Evolutionary conservation across 2,797 vertebrate species (phyloP), one percentile per base, ranked within the genome.

Genomic region (Peromyscus aztecus): DNA sequence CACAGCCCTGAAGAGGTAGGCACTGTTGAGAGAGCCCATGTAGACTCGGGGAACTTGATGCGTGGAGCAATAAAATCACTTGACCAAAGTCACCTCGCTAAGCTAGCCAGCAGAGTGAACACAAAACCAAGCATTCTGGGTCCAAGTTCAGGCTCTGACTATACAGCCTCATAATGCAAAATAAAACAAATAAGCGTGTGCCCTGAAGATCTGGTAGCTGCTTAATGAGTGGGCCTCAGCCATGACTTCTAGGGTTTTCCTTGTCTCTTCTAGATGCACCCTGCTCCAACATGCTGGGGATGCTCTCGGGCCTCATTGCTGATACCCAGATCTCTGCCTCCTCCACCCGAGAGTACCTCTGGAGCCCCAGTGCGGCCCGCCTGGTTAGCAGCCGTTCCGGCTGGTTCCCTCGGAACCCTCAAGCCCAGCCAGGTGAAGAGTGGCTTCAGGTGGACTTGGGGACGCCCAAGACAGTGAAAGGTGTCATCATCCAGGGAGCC

Each of bases 381-480:
- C 98, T 99, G 94, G 99, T 99, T 97, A 99, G 99, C 98, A 99
- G 99, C 98, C 99, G 99, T 57, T 99, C 99, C 0, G 99, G 99
- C 46, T 99, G 99, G 99, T 99, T 99, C 97, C 99, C 99, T 2
- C 99, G 98, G 46, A 97, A 99, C 4, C 99, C 99, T 0, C 99
- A 99, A 89, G 99, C 99, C 6, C 99, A 99, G 93, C 99, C 99
- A 0, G 99, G 99, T 17, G 99, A 99, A 89, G 99, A 99, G 96
- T 99, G 99, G 99, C 98, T 99, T 23, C 99, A 99, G 98, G 99
- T 99, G 93, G 99, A 99, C 97, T 99, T 99, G 21, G 99, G 99
- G 0, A 9, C 98, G 55, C 99, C 99, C 0, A 99, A 99, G 98
- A 99, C 98, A 0, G 98, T 99, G 95, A 99, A 98, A 65, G 99